Evolutionary conservation across 2,888 invertebrate genomes (phyloP), one percentile per base, ranked within the genome.

Genomic region (Heteromyza rotundicornis): DNA sequence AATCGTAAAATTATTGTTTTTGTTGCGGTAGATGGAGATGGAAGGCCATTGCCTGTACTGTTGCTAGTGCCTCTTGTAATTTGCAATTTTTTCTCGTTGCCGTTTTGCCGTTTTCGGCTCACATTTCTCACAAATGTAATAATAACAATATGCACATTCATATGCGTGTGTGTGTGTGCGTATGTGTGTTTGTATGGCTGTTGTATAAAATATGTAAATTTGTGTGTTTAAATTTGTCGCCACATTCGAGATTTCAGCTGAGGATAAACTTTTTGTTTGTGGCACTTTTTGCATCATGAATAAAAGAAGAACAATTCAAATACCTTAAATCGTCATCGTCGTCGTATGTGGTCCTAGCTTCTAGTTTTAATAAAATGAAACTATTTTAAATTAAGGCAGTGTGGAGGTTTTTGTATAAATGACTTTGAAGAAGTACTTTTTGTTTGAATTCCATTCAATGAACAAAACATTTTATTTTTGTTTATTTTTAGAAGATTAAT

Each of bases 21-120:
- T n/a, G 20, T 22, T 52, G n/a, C n/a, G n/a, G n/a, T n/a, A n/a
- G n/a, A n/a, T n/a, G n/a, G n/a, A n/a, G n/a, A n/a, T n/a, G n/a
- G n/a, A n/a, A n/a, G n/a, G n/a, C n/a, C n/a, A n/a, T n/a, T n/a
- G n/a, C n/a, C n/a, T n/a, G n/a, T n/a, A n/a, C n/a, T 44, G 51
- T 53, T 54, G 52, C 7, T 60, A 36, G 19, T 57, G 40, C 22
- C 7, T 14, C 2, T 53, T 32, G 40, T 2, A 32, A 10, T 22
- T 35, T 52, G 27, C 14, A n/a, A 3, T n/a, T 7, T 10, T 23
- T 23, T 27, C 24, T 50, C 22, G 36, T 55, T 50, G 24, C 51
- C 57, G 56, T 44, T 59, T 63, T 55, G 10, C 56, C 69, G 66
- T 59, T 60, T 57, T 36, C 36, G 24, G 50, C 47, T 54, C 55